These are phyloP conservation scores for Scaptodrosophila latifasciaeformis DNA, from an alignment of 2,888 invertebrate species.

Conservation along the genomic window DNA sequence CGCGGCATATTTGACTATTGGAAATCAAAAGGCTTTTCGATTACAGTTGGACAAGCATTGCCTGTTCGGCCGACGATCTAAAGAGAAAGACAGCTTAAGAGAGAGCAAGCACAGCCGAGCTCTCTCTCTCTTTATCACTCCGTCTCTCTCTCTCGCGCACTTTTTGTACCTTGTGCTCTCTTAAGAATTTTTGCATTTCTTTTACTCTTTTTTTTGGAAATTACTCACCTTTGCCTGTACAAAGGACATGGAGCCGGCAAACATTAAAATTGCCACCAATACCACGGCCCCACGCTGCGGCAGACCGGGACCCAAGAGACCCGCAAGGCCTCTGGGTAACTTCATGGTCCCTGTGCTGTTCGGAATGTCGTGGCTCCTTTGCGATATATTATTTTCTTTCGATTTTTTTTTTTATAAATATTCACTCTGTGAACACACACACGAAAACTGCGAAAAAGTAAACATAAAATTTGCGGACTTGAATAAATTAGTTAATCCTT, in stretches of 20 bases:
- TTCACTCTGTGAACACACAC: slow-evolving; percentile 52
- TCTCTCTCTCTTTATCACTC: no score
- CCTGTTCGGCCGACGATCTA: no score
- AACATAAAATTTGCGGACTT: no score
- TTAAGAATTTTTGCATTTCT: neutral
- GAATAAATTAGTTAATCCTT: no score
- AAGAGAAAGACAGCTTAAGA: neutral
- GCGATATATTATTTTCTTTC: slow-evolving; percentile 1
- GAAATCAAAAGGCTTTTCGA: slow-evolving; percentile 4
- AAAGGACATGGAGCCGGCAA: slow-evolving; percentile 60
- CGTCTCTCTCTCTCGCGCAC: no score
- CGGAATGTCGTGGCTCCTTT: no score
- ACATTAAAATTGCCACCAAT: slow-evolving; percentile 59
- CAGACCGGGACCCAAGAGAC: slow-evolving; percentile 70
- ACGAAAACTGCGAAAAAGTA: slow-evolving; percentile 62
- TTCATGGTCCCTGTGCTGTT: slow-evolving; percentile 57
- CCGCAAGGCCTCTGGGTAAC: slow-evolving; percentile 72
- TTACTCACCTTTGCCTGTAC: slow-evolving; percentile 72
- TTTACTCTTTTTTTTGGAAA: neutral
- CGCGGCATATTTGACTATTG: neutral
- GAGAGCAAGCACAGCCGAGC: no score
- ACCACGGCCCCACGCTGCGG: slow-evolving; percentile 38
- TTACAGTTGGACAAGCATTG: slow-evolving; percentile 7
- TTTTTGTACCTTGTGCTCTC: no score
- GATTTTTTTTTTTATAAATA: slow-evolving; percentile 20